phyloP scores from a whole-genome alignment of 2,888 invertebrate genomes.

The Polymixis flavicincta region DNA sequence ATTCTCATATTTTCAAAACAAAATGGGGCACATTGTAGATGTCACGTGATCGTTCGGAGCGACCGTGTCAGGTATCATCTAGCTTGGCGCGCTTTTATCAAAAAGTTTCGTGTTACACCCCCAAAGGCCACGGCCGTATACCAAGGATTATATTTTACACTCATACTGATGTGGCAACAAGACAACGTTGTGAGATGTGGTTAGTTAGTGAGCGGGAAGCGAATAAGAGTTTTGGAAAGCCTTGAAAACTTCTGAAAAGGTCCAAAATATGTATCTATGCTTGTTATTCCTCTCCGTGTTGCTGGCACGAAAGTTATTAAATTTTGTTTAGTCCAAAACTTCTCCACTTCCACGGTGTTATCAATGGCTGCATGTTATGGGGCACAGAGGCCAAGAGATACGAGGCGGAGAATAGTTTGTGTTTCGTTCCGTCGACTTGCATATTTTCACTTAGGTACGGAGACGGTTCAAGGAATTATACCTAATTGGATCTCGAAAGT shows the following conservation, averaged over 20 bases:
- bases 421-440: no score
- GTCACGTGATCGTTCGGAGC: constrained; percentile 60
- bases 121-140: constrained; percentile 55
- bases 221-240: not conserved
- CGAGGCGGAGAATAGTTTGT: no score
- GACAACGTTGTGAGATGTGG: not conserved
- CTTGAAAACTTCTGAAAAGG: not conserved
- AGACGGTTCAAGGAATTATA: no score
- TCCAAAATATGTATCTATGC: not conserved
- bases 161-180: constrained; percentile 36
- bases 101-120: constrained; percentile 74
- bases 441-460: no score
- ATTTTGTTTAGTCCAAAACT: no score
- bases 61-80: constrained; percentile 57
- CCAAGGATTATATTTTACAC: constrained; percentile 63
- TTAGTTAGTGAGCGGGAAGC: not conserved
- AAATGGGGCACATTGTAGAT: constrained; percentile 53
- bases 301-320: no score
- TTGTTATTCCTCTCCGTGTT: no score
- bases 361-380: no score
- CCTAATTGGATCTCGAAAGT: no score
- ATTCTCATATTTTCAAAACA: constrained; percentile 21
- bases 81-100: constrained; percentile 72
- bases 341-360: no score
- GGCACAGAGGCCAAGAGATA: no score